A percentile compares a stretch with the other conserved stretches of the same genome.
phyloP scores from a whole-genome alignment of 2,888 invertebrate genomes.

The Melanophora roralis region DNA sequence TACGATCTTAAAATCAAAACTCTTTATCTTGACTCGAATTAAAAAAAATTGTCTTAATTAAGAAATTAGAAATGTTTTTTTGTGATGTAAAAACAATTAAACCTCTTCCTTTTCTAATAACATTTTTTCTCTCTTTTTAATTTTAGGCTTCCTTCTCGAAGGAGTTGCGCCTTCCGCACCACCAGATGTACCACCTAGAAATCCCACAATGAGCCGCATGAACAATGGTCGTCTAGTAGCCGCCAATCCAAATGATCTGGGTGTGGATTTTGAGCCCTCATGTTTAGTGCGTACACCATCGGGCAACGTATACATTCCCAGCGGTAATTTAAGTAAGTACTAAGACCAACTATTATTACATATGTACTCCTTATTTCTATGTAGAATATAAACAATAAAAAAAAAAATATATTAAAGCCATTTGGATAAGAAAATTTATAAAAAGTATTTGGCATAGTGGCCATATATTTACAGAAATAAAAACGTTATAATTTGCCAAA shows the following conservation, averaged over 20 bases:
- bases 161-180: conserved; percentile 84
- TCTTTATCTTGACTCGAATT: too few relatives aligned
- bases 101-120: too few relatives aligned
- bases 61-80: too few relatives aligned
- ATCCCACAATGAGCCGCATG: conserved; percentile 93
- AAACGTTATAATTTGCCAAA: too few relatives aligned
- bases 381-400: too few relatives aligned
- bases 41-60: too few relatives aligned
- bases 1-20: too few relatives aligned
- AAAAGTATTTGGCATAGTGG: background rate
- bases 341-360: background rate
- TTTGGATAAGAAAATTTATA: too few relatives aligned
- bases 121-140: background rate
- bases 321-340: conserved; percentile 83
- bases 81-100: too few relatives aligned
- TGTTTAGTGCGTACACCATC: conserved; percentile 94
- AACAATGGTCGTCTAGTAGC: conserved; percentile 93
- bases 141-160: conserved; percentile 91
- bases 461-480: too few relatives aligned
- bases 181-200: conserved; percentile 93
- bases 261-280: conserved; percentile 91
- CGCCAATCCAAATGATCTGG: conserved; percentile 86
- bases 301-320: conserved; percentile 95
- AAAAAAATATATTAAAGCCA: too few relatives aligned
- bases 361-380: too few relatives aligned